Conservation (phyloP, 2,888 invertebrate genomes). For the Tuta absoluta region DNA sequence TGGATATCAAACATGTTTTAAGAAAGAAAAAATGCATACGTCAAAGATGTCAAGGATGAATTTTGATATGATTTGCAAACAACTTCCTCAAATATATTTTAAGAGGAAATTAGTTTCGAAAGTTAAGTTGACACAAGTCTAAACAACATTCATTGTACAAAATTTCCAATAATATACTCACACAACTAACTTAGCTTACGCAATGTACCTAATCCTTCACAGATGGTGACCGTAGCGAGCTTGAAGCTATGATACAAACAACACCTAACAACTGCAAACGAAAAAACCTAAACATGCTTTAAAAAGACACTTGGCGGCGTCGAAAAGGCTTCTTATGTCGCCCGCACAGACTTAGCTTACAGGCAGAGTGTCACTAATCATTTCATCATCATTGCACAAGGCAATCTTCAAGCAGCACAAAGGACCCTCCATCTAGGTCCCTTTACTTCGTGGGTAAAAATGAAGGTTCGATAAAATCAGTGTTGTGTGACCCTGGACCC, state of each 20-base stretch:
- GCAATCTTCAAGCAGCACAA: conserved; percentile 70
- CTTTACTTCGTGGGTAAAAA: conserved; percentile 60
- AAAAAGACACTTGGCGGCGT: conserved; percentile 70
- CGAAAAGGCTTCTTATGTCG: conserved; percentile 76
- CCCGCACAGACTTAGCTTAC: conserved; percentile 78
- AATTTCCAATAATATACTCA: conserved; percentile 42
- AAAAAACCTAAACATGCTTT: conserved; percentile 82
- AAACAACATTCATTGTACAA: neutral
- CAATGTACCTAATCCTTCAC: conserved; percentile 76
- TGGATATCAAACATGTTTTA: no score
- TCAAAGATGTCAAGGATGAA: no score
- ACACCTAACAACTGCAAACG: conserved; percentile 83
- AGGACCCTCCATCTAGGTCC: conserved; percentile 69
- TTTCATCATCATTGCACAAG: conserved; percentile 66
- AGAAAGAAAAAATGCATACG: no score
- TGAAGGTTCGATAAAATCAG: conserved; percentile 69
- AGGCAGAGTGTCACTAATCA: conserved; percentile 60
- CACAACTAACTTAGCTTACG: conserved; percentile 73
- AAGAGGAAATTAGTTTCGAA: neutral
- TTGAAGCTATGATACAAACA: conserved; percentile 81
- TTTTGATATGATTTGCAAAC: no score
- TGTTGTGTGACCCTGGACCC: conserved; percentile 54
- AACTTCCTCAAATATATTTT: no score
- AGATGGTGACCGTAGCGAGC: conserved; percentile 83
- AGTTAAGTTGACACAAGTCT: neutral